phyloP scores from a whole-genome alignment of 2,888 invertebrate genomes.

The Lithophane socia region DNA sequence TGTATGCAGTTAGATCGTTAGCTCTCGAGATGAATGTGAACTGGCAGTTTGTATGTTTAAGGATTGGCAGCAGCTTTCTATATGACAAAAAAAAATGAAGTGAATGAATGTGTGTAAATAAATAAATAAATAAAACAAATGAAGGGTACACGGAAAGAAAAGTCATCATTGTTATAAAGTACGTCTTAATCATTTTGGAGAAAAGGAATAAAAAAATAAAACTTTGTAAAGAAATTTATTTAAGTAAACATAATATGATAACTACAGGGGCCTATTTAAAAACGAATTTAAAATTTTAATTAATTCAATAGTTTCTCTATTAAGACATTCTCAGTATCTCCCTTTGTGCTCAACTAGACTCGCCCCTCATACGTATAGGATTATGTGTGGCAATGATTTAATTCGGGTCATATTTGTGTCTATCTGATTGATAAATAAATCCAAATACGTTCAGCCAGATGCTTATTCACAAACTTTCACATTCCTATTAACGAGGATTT shows the following conservation, averaged over 20 bases:
- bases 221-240: background rate
- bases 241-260: background rate
- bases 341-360: background rate
- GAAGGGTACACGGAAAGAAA: background rate
- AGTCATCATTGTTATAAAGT: background rate
- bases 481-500: background rate
- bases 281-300: background rate
- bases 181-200: background rate
- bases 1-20: conserved; percentile 37
- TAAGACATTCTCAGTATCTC: background rate
- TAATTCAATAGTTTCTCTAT: background rate
- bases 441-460: background rate
- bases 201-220: background rate
- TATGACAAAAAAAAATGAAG: too few relatives aligned
- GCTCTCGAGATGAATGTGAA: conserved; percentile 33
- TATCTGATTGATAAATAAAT: background rate
- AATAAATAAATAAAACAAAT: too few relatives aligned
- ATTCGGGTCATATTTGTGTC: background rate
- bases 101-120: too few relatives aligned
- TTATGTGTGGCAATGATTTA: background rate
- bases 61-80: background rate
- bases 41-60: conserved; percentile 31
- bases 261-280: background rate
- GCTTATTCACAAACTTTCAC: background rate
- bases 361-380: background rate